These are phyloP conservation scores for Delichon dasypus DNA, from an alignment of 2,797 vertebrate species.

Conservation along the genomic window DNA sequence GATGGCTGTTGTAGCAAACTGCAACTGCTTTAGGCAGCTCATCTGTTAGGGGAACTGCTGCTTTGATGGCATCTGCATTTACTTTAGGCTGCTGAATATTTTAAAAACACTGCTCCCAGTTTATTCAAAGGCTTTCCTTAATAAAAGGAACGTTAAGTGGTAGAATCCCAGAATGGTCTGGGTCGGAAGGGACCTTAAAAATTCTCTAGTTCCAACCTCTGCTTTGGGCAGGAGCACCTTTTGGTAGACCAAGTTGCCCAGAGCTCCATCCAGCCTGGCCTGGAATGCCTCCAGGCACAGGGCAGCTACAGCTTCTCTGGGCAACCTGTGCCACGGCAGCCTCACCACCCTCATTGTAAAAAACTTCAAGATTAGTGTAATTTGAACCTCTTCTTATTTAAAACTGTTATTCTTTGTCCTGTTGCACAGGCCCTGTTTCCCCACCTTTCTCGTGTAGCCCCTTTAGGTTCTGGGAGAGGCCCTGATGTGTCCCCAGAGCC, in stretches of 20 bases:
- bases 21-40: background rate
- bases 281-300: background rate
- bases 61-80: background rate
- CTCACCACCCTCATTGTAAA: background rate
- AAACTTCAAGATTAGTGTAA: background rate
- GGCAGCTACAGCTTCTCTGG: background rate
- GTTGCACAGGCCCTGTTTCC: background rate
- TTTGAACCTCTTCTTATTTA: background rate
- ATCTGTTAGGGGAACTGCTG: background rate
- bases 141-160: background rate
- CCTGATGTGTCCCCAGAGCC: background rate
- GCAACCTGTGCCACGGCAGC: background rate
- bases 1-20: background rate
- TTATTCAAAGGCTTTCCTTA: background rate
- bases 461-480: background rate
- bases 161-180: background rate
- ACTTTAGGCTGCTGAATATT: background rate
- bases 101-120: background rate
- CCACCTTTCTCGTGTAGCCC: rapidly evolving
- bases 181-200: too few relatives aligned
- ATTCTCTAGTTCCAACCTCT: background rate
- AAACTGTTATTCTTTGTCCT: background rate
- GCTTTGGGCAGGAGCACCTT: background rate
- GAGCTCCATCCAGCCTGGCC: background rate
- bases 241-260: rapidly evolving